A percentile compares a stretch with the other conserved stretches of the same genome.
Evolutionary conservation across 2,888 invertebrate genomes (phyloP).

Genomic region (Dasysyrphus albostriatus): DNA sequence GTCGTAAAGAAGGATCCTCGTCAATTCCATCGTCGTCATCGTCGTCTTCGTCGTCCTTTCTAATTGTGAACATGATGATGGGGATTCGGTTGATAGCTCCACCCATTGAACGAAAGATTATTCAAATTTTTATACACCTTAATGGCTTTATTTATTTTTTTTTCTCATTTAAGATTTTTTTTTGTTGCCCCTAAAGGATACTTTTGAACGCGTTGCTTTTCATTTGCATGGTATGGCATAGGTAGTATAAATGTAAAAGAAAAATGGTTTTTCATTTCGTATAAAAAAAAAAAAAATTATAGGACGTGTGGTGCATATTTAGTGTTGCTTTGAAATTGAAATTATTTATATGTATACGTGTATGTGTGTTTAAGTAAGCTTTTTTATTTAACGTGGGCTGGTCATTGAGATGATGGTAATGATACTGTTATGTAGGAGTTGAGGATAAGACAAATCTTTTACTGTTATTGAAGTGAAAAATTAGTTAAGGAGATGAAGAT

Average conservation of each 20-base stretch:
- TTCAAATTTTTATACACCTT: conserved; percentile 74
- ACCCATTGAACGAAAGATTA: conserved; percentile 71
- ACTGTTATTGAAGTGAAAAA: conserved; percentile 65
- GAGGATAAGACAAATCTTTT: conserved; percentile 69
- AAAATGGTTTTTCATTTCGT: conserved; percentile 54
- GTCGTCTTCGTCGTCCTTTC: conserved; percentile 29
- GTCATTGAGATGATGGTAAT: conserved; percentile 54
- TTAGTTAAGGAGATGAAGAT: conserved; percentile 68
- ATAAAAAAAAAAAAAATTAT: conserved; percentile 59
- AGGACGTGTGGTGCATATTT: conserved; percentile 69
- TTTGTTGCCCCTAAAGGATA: conserved; percentile 39
- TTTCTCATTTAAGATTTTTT: not conserved
- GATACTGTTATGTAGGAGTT: conserved; percentile 59
- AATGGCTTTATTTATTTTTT: conserved; percentile 73
- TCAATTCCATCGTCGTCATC: conserved; percentile 10
- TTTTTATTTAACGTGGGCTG: conserved; percentile 39
- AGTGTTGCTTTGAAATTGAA: conserved; percentile 50
- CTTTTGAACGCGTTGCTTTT: conserved; percentile 50
- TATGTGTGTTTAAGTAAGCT: conserved; percentile 51
- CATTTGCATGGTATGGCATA: conserved; percentile 49
- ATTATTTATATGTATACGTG: conserved; percentile 25
- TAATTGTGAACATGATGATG: conserved; percentile 68
- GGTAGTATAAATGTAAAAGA: conserved; percentile 21
- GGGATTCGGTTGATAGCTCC: conserved; percentile 64
- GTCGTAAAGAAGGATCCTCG: conserved; percentile 30